phyloP scores from a whole-genome alignment of 2,797 vertebrate species.

The Tragopan temminckii region DNA sequence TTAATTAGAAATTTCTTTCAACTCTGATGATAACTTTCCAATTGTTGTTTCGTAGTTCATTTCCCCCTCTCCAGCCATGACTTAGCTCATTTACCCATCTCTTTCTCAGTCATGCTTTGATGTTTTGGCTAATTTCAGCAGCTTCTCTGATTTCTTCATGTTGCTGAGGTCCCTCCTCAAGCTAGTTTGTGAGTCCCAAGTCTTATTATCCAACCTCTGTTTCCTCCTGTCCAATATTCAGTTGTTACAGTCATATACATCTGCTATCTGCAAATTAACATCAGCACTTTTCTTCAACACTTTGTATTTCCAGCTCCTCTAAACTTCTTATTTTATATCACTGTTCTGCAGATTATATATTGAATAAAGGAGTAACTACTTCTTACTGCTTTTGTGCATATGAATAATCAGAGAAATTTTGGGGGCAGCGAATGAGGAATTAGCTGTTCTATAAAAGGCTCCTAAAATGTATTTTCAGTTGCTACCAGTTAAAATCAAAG shows the following conservation, averaged over 20 bases:
- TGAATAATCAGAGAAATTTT: constrained; percentile 38
- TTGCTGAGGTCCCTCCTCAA: not conserved
- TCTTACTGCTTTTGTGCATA: constrained; percentile 48
- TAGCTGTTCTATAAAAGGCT: constrained; percentile 21
- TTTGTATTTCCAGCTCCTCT: constrained; percentile 39
- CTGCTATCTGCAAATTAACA: constrained; percentile 37
- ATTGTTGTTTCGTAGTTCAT: not conserved
- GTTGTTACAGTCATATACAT: not conserved
- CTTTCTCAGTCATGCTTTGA: not conserved
- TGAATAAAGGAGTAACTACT: constrained; percentile 58
- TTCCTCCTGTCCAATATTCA: not conserved
- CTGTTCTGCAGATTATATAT: constrained; percentile 41
- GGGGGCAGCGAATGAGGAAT: constrained; percentile 28
- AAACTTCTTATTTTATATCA: constrained; percentile 34
- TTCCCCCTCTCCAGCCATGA: not conserved
- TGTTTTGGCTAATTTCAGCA: not conserved
- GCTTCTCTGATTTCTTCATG: not conserved
- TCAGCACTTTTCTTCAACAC: not conserved
- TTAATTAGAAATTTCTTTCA: not conserved
- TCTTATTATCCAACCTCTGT: no score
- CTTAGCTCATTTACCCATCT: not conserved
- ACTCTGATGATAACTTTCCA: not conserved
- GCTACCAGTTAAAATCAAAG: constrained; percentile 44
- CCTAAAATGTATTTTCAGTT: constrained; percentile 40
- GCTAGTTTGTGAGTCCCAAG: not conserved